Conservation (phyloP, 2,113 vertebrate genomes). For the Leptocoma aspasia region DNA sequence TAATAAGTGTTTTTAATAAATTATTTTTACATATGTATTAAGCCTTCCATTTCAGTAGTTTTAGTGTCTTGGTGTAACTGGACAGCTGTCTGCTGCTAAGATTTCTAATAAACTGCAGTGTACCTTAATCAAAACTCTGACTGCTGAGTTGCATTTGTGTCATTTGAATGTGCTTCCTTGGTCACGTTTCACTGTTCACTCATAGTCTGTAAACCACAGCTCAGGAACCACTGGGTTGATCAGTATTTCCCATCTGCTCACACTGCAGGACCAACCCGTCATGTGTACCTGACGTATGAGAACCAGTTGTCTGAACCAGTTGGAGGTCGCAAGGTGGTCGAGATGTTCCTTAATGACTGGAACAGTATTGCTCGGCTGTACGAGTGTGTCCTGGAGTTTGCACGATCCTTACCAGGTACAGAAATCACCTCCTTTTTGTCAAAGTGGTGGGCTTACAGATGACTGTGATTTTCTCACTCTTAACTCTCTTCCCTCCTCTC, state of each 20-base stretch:
- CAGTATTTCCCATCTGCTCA: constrained; percentile 4
- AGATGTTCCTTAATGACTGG: constrained; percentile 99
- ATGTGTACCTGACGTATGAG: constrained; percentile 95
- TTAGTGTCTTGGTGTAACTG: not conserved
- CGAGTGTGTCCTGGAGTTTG: constrained; percentile 94
- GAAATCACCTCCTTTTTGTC: not conserved
- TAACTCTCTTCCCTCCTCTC: not conserved
- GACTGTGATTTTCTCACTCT: not conserved
- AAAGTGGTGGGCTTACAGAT: not conserved
- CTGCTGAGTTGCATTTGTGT: not conserved
- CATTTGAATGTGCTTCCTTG: not conserved
- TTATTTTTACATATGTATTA: too few relatives aligned
- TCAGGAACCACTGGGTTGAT: not conserved
- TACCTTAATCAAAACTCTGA: not conserved
- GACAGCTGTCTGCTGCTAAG: not conserved
- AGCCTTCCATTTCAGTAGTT: not conserved
- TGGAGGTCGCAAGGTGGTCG: constrained; percentile 94
- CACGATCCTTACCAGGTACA: constrained; percentile 87
- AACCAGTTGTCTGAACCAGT: constrained; percentile 95
- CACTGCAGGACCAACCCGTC: constrained; percentile 84
- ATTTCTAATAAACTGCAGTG: not conserved
- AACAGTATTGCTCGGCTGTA: constrained; percentile 93
- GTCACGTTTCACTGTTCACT: not conserved
- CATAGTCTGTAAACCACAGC: not conserved
- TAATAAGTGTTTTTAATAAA: too few relatives aligned